Base-by-base conservation (phyloP, 2,113 vertebrate genomes). In the Pygoscelis antarcticus region DNA sequence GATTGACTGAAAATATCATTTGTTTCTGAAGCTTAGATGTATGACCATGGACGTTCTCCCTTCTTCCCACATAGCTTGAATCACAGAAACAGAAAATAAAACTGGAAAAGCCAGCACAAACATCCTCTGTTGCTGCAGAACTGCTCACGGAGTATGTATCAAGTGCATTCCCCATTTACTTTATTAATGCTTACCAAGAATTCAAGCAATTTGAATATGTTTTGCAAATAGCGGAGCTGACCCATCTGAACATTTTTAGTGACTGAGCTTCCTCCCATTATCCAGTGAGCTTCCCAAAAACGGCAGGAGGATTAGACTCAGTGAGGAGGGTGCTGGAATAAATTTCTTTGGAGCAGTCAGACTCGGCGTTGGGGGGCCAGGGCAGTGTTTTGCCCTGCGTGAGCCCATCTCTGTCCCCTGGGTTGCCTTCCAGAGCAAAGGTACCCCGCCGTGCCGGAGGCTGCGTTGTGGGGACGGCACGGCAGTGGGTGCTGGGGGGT, bases 391-490 rank as follows among this genome's bases (percentile, higher is more conserved):
- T 79, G 11, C 27, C 27, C 10, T 5, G 0, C 1, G 0, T 74
- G 46, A 81, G 36, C 26, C 46, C 40, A 6, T n/a, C 25, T 46
- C 44, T 9, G 4, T 44, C 8, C 5, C 8, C 30, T 74, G 36
- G 7, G 11, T 52, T 78, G 54, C 40, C 85, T 84, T 65, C 36
- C 42, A 58, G 44, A 65, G 23, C 18, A 77, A 29, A 38, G 2
- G 5, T 57, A 9, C 19, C 21, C 26, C 2, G 1, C 40, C 7
- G 0, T 61, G 40, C 34, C 2, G 4, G 44, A 74, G 10, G 22
- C 49, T 61, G 26, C 0, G 0, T 69, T 4, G 0, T 69, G 54
- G 9, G 3, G 21, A 34, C 2, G 2, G 4, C 38, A 64, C 22
- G 11, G 44, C 18, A 87, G 15, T 1, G 3, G n/a, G 29, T 89